These are phyloP conservation scores for Struthidea cinerea DNA, from an alignment of 2,113 vertebrate genomes.

Conservation along the genomic window DNA sequence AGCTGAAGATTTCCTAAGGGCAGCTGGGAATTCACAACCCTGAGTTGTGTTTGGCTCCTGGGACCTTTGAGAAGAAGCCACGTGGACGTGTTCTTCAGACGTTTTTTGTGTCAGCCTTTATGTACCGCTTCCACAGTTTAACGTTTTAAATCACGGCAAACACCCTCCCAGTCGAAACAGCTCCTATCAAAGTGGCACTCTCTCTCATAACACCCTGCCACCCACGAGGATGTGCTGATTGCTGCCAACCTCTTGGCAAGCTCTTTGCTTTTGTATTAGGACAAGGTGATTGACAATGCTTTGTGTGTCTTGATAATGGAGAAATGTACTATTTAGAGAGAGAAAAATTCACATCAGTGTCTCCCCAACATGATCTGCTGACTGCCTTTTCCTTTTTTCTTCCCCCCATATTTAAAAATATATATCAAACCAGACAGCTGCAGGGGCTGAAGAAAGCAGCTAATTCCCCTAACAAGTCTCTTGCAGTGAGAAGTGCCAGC, in stretches of 20 bases:
- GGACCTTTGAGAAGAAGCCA: not conserved
- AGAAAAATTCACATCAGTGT: not conserved
- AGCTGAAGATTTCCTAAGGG: not conserved
- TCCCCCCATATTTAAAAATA: not conserved
- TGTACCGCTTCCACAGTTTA: not conserved
- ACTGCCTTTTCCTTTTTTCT: not conserved
- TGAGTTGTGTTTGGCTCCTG: not conserved
- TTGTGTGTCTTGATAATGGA: constrained; percentile 10
- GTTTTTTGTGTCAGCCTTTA: not conserved
- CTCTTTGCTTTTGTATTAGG: constrained; percentile 23
- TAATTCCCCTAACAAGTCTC: not conserved
- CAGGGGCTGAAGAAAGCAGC: not conserved
- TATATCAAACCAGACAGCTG: not conserved
- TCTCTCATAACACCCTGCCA: not conserved
- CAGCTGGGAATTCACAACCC: not conserved
- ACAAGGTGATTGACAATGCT: constrained; percentile 10
- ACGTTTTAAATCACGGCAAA: not conserved
- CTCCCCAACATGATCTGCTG: not conserved
- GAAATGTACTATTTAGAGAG: not conserved
- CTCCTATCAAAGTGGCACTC: not conserved
- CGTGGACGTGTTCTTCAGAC: not conserved
- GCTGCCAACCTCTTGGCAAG: constrained; percentile 9
- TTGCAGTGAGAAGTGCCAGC: not conserved
- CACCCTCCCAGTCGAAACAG: not conserved
- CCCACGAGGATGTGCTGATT: not conserved